Conservation (phyloP, 2,797 vertebrate genomes). For the Sebastes iracundus region DNA sequence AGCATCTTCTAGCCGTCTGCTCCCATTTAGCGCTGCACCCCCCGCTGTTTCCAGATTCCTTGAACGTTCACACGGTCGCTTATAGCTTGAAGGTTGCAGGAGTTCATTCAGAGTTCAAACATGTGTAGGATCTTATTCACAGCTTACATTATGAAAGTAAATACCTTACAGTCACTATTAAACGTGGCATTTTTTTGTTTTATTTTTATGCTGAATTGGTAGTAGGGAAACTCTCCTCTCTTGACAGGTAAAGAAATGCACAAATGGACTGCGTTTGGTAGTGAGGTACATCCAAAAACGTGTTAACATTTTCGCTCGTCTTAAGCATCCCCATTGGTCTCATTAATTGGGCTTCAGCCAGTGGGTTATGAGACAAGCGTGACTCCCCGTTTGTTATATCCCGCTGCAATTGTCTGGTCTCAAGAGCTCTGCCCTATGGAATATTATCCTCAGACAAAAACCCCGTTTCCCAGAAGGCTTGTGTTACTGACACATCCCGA, state of each 20-base stretch:
- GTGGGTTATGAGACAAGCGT: constrained; percentile 51
- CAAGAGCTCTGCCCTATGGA: constrained; percentile 67
- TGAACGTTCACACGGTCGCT: constrained; percentile 8
- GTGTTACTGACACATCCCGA: constrained; percentile 73
- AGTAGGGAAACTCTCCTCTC: neutral
- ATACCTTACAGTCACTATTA: neutral
- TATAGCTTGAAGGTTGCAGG: constrained; percentile 35
- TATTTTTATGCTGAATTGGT: neutral
- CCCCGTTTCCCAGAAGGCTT: constrained; percentile 77
- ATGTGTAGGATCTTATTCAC: neutral
- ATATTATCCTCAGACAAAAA: constrained; percentile 75
- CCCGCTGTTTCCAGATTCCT: constrained; percentile 24
- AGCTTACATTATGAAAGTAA: neutral
- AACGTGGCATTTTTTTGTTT: neutral
- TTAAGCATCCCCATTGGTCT: constrained; percentile 50
- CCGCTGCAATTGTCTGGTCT: constrained; percentile 38
- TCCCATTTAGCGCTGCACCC: neutral
- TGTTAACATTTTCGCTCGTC: neutral
- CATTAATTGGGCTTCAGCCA: constrained; percentile 65
- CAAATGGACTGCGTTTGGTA: neutral
- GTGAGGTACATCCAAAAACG: neutral
- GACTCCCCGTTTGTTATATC: constrained; percentile 51
- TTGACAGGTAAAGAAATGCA: neutral
- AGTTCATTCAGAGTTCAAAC: constrained; percentile 32
- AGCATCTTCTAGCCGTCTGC: constrained; percentile 29